Conservation (phyloP, 2,113 vertebrate species). For the Dasypus novemcinctus region DNA sequence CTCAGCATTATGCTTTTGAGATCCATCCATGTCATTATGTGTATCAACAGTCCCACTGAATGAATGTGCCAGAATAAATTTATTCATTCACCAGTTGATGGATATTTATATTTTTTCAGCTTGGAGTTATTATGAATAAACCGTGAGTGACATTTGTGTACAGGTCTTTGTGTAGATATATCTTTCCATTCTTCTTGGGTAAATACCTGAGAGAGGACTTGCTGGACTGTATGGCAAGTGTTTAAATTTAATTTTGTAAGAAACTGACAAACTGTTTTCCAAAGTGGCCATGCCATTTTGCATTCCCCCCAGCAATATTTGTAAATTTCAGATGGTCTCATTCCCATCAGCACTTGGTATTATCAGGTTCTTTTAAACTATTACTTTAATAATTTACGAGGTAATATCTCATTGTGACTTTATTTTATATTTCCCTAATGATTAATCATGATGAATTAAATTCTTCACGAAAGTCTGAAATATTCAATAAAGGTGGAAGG, state of each 20-base stretch:
- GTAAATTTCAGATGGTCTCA: neutral
- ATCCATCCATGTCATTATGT: neutral
- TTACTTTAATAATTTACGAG: neutral
- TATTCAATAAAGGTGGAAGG: neutral
- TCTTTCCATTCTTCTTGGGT: constrained; percentile 28
- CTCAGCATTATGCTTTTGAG: neutral
- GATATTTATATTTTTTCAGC: neutral
- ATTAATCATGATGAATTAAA: neutral
- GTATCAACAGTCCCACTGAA: neutral
- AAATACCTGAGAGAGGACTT: neutral
- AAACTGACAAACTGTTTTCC: no score
- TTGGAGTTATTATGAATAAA: neutral
- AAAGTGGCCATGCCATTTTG: no score
- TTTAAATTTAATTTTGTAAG: neutral
- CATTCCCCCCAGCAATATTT: neutral
- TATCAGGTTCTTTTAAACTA: neutral
- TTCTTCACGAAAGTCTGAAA: neutral
- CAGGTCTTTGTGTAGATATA: neutral
- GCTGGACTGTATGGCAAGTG: neutral
- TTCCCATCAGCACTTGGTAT: neutral
- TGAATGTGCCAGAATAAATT: neutral
- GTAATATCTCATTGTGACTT: neutral
- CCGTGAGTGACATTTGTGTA: neutral
- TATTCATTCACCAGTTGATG: neutral
- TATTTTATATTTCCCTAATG: constrained; percentile 9